Percentiles rank a stretch among this genome's conserved stretches.
These are phyloP conservation scores for Drosophila jambulina DNA, from an alignment of 1,140 invertebrate genomes.

Conservation along the genomic window DNA sequence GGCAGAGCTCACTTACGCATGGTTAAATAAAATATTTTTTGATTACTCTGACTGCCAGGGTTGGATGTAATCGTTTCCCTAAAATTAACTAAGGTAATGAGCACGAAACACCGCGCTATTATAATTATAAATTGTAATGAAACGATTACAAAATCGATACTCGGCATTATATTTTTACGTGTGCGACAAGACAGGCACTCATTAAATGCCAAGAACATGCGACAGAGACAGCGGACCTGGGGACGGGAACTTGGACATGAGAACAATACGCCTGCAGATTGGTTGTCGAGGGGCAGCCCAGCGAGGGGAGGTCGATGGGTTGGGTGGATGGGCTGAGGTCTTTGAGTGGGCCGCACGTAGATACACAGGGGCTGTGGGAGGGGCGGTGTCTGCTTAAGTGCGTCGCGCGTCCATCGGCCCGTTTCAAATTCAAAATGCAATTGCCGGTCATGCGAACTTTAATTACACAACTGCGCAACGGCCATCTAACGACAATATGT, in stretches of 20 bases:
- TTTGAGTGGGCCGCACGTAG: slow-evolving; percentile 15
- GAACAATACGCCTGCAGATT: slow-evolving; percentile 54
- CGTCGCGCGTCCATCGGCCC: slow-evolving; percentile 47
- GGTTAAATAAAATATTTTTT: neutral
- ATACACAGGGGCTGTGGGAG: neutral
- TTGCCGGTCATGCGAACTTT: slow-evolving; percentile 79
- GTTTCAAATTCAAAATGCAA: slow-evolving; percentile 77
- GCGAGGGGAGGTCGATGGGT: slow-evolving; percentile 5
- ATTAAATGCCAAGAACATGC: slow-evolving; percentile 77
- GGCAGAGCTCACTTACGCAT: neutral
- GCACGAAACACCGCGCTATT: neutral
- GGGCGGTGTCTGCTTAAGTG: slow-evolving; percentile 13
- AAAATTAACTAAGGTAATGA: slow-evolving; percentile 1
- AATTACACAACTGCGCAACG: slow-evolving; percentile 65
- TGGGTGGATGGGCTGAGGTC: slow-evolving; percentile 21
- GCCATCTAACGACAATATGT: slow-evolving; percentile 25
- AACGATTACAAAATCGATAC: slow-evolving; percentile 26
- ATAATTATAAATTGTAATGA: slow-evolving; percentile 11
- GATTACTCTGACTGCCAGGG: neutral
- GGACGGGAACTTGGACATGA: slow-evolving; percentile 18
- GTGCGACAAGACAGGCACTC: slow-evolving; percentile 41
- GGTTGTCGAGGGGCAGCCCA: slow-evolving; percentile 1
- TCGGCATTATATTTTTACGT: slow-evolving; percentile 14
- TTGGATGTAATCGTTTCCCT: neutral
- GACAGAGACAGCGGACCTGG: slow-evolving; percentile 35